Conservation (phyloP, 2,888 invertebrate species). For the Polyploca ridens region DNA sequence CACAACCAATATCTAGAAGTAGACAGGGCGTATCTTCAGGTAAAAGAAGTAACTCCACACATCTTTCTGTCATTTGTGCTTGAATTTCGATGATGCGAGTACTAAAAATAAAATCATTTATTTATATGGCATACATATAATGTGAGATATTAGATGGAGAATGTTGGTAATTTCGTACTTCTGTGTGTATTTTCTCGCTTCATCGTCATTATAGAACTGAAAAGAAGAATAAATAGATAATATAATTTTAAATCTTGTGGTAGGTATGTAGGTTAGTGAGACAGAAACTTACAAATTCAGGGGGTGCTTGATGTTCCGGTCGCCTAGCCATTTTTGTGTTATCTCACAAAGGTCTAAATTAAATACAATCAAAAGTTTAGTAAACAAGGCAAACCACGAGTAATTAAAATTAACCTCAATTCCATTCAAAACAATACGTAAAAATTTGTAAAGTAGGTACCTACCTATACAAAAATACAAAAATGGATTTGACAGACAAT, state of each 20-base stretch:
- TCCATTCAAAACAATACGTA: too few species aligned
- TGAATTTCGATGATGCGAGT: constrained; percentile 99
- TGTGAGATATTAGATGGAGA: background rate
- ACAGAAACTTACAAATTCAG: constrained; percentile 91
- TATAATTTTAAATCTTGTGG: constrained; percentile 4
- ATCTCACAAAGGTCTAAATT: background rate
- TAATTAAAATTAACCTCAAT: too few species aligned
- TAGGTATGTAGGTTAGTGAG: background rate
- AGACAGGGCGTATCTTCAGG: constrained; percentile 93
- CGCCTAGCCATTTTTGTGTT: constrained; percentile 87
- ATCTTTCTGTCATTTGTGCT: constrained; percentile 97
- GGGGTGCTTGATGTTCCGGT: constrained; percentile 97
- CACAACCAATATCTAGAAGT: constrained; percentile 97
- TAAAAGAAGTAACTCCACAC: constrained; percentile 94
- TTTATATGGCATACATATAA: too few species aligned
- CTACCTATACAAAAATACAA: too few species aligned
- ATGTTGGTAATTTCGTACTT: constrained; percentile 86
- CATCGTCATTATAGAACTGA: constrained; percentile 97
- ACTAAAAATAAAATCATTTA: constrained; percentile 75
- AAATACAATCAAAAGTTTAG: constrained; percentile 13
- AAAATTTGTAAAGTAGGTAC: too few species aligned
- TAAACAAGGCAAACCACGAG: constrained; percentile 23
- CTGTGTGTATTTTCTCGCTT: constrained; percentile 97
- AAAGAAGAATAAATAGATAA: constrained; percentile 47
- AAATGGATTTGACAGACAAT: background rate